Evolutionary conservation across 2,113 vertebrate genomes (phyloP).

Genomic region (Odocoileus virginianus): DNA sequence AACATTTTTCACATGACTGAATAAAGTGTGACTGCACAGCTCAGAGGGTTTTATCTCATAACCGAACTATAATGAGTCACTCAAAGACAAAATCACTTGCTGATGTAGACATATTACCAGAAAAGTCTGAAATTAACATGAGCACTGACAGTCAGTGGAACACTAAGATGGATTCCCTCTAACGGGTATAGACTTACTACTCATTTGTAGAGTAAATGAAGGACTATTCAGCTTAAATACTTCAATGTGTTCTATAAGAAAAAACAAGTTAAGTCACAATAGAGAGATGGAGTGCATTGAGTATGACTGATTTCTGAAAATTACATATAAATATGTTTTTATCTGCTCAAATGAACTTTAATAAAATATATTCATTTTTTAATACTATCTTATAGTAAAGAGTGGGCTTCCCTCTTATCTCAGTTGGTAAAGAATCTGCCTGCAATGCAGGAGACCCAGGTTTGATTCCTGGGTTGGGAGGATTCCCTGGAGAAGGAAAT

Average conservation of each 20-base stretch:
- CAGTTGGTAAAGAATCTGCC: background rate
- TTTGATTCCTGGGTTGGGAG: accelerated
- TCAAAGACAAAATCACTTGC: background rate
- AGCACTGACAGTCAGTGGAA: background rate
- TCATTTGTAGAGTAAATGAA: background rate
- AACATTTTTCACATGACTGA: background rate
- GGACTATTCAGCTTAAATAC: background rate
- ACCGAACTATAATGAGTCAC: background rate
- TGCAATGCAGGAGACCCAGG: background rate
- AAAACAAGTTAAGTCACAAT: background rate
- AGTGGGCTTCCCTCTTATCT: background rate
- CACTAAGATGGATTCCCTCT: background rate
- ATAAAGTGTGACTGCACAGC: background rate
- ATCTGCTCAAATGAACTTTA: background rate
- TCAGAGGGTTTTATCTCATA: background rate
- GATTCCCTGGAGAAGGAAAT: background rate
- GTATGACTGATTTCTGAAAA: background rate
- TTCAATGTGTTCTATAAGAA: background rate
- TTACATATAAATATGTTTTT: background rate
- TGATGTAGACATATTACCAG: background rate
- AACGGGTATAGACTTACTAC: background rate
- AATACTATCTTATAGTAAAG: background rate
- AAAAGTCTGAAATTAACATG: background rate
- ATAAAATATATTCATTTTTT: background rate
- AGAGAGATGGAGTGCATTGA: background rate